A percentile compares a stretch with the other conserved stretches of the same genome.
Conservation (phyloP, 2,113 vertebrate genomes). For the Ochotona princeps region DNA sequence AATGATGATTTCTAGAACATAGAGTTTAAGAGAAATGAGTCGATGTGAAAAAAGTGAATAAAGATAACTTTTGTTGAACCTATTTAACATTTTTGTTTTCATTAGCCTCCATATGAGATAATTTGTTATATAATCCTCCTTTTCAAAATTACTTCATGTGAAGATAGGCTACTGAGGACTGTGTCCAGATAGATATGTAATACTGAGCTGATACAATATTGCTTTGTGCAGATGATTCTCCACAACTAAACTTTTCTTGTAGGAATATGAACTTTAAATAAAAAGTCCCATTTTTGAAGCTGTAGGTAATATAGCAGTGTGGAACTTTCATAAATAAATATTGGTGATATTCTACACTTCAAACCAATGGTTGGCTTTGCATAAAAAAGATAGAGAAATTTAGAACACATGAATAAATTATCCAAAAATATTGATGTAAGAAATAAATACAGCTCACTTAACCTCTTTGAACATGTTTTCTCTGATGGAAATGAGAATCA, state of each 20-base stretch:
- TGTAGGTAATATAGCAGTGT: conserved; percentile 13
- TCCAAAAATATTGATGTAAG: not conserved
- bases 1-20: not conserved
- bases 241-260: conserved; percentile 28
- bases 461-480: not conserved
- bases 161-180: conserved; percentile 81
- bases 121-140: conserved; percentile 81
- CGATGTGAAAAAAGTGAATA: not conserved
- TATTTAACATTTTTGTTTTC: conserved; percentile 77
- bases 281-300: not conserved
- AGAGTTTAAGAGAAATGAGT: not conserved
- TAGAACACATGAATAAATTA: not conserved
- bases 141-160: conserved; percentile 81
- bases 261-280: conserved; percentile 47
- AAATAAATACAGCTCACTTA: not conserved
- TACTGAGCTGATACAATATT: conserved; percentile 68
- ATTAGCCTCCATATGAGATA: conserved; percentile 72
- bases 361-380: not conserved
- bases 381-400: not conserved
- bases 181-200: conserved; percentile 76
- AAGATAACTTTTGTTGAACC: not conserved
- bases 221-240: conserved; percentile 71
- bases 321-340: not conserved
- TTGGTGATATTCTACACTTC: not conserved
- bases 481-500: not conserved